Base-by-base conservation (phyloP, 1,140 invertebrate species). In the Tachypleus tridentatus region DNA sequence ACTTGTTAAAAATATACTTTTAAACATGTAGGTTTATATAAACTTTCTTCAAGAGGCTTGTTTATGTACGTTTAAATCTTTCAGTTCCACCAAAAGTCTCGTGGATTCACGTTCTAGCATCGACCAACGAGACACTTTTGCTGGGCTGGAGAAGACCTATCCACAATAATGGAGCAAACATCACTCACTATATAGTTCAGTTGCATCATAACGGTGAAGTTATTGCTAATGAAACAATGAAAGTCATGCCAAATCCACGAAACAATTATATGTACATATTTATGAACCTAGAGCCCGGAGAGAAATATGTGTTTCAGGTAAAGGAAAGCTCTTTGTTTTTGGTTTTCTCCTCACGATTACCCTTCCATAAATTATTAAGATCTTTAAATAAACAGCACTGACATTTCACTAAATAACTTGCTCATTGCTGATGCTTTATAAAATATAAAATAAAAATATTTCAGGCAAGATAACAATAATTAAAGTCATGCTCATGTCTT, bases 201-300 rank as follows among this genome's bases (percentile, higher is more conserved):
- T 59, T 73, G 56, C 49, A 58, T 49, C 65, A 71, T 57, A 50
- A 61, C 4, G 57, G 60, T 49, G 60, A 56, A 29, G 7, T 65
- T 1, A 60, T 68, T 8, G 63, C 63, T 60, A 73, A 73, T 59
- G 66, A 71, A 61, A 73, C 71, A 3, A 50, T 69, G 49, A 53
- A 64, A 3, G 67, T 65, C 8, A 57, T 57, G 8, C 29, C 57
- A 52, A 59, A 66, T 61, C 62, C 67, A 53, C 56, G 70, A 53
- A 70, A 69, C n/a, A 72, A 72, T 50, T 67, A 69, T 57, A 70
- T 70, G 51, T 72, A 65, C 62, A 69, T 73, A 8, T 73, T 73
- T 64, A 69, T 73, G 4, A 68, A 64, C 47, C 59, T 73, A 8
- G 61, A 68, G 6, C 72, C 72, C 0, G 72, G 72, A 29, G 66